Percentiles rank a stretch among this genome's conserved stretches.
Evolutionary conservation across 2,888 invertebrate species (phyloP).

Genomic region (Dasypolia templi): DNA sequence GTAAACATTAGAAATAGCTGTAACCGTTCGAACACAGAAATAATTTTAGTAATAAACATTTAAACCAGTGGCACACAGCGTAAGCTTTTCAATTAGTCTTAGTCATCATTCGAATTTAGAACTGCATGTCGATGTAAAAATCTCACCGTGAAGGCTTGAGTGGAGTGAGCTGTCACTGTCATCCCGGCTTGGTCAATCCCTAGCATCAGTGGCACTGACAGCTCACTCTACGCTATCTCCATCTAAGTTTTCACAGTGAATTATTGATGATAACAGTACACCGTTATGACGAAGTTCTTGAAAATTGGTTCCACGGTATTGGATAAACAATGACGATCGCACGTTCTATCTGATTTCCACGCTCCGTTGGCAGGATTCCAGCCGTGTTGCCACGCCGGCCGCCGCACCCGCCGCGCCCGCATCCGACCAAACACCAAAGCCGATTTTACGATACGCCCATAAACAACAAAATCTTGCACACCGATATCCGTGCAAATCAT

Average conservation of each 20-base stretch:
- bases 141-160: no score
- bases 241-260: no score
- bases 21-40: slow-evolving; percentile 71
- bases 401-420: slow-evolving; percentile 52
- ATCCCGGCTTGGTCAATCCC: no score
- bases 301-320: slow-evolving; percentile 71
- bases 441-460: slow-evolving; percentile 63
- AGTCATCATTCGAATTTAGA: slow-evolving; percentile 73
- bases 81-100: slow-evolving; percentile 73
- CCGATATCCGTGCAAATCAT: slow-evolving; percentile 37
- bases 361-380: slow-evolving; percentile 84
- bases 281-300: slow-evolving; percentile 64
- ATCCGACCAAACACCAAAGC: slow-evolving; percentile 60
- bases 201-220: no score
- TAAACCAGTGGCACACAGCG: slow-evolving; percentile 64
- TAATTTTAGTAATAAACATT: slow-evolving; percentile 74
- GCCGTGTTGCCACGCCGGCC: slow-evolving; percentile 77
- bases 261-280: slow-evolving; percentile 67
- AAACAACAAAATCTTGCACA: slow-evolving; percentile 60
- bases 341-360: slow-evolving; percentile 74
- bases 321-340: slow-evolving; percentile 79
- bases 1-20: slow-evolving; percentile 64
- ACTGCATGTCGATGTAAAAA: no score
- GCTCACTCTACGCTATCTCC: no score
- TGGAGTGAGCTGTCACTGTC: no score